Evolutionary conservation across 2,113 vertebrate species (phyloP).

Genomic region (Poecilia latipinna): DNA sequence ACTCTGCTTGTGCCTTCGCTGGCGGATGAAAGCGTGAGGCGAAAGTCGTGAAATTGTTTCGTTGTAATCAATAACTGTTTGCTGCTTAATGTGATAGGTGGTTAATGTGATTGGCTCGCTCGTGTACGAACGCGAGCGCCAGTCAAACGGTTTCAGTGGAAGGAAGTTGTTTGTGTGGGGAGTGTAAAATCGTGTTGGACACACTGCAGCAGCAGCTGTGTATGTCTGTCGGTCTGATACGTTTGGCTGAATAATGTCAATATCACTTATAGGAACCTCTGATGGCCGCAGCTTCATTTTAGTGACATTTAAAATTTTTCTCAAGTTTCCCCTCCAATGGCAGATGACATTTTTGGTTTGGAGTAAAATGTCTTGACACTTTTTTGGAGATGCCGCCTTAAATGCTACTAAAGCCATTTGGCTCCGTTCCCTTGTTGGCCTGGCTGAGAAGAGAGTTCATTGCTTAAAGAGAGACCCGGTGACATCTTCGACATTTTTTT

Average conservation of each 20-base stretch:
- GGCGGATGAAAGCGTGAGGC: slow-evolving; percentile 10
- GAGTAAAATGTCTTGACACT: neutral
- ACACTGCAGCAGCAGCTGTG: neutral
- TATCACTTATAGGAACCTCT: neutral
- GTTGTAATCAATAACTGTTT: slow-evolving; percentile 33
- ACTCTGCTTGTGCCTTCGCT: slow-evolving; percentile 6
- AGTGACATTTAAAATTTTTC: neutral
- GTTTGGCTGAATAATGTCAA: neutral
- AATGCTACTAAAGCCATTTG: neutral
- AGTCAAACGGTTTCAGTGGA: neutral
- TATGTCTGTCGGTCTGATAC: neutral
- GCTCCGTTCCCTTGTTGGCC: neutral
- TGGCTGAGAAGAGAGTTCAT: neutral
- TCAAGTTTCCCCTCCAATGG: neutral
- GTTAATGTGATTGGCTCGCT: slow-evolving; percentile 15
- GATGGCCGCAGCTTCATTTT: neutral
- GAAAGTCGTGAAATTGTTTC: slow-evolving; percentile 33
- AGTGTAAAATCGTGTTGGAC: neutral
- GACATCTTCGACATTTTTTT: neutral
- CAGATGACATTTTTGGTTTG: neutral
- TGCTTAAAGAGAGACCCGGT: neutral
- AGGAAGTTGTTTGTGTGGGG: slow-evolving; percentile 12
- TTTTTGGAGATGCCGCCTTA: neutral
- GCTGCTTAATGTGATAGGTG: slow-evolving; percentile 19
- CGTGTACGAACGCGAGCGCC: neutral